These are phyloP conservation scores for Galendromus occidentalis DNA, from an alignment of 1,140 invertebrate species.

Conservation along the genomic window DNA sequence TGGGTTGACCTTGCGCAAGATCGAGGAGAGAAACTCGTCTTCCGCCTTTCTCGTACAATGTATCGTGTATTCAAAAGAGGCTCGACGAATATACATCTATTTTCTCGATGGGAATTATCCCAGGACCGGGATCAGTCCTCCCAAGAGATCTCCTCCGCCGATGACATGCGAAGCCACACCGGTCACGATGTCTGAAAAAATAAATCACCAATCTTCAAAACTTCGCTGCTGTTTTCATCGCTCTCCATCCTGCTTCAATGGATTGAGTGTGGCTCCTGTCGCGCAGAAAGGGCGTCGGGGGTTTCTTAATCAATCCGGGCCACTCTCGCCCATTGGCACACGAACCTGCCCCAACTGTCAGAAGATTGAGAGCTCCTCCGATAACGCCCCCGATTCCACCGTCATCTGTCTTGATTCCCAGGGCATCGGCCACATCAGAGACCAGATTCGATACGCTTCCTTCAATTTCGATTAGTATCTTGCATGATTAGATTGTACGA, in stretches of 20 bases:
- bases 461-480: no score
- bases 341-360: neutral
- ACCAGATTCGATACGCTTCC: neutral
- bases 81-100: neutral
- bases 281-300: neutral
- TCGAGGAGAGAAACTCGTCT: no score
- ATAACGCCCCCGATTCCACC: slow-evolving; percentile 4
- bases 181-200: slow-evolving; percentile 6
- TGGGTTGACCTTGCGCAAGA: no score
- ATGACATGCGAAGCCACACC: neutral
- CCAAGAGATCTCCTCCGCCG: slow-evolving; percentile 3
- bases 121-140: neutral
- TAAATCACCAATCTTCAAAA: neutral
- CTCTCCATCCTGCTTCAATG: no score
- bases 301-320: neutral
- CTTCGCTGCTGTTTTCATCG: no score
- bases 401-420: neutral
- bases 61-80: no score
- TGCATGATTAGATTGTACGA: no score
- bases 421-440: neutral
- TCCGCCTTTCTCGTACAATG: no score
- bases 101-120: neutral
- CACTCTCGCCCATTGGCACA: no score
- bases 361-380: neutral
- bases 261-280: neutral